Conservation (phyloP, 1,140 invertebrate species). For the Hyphantria cunea region DNA sequence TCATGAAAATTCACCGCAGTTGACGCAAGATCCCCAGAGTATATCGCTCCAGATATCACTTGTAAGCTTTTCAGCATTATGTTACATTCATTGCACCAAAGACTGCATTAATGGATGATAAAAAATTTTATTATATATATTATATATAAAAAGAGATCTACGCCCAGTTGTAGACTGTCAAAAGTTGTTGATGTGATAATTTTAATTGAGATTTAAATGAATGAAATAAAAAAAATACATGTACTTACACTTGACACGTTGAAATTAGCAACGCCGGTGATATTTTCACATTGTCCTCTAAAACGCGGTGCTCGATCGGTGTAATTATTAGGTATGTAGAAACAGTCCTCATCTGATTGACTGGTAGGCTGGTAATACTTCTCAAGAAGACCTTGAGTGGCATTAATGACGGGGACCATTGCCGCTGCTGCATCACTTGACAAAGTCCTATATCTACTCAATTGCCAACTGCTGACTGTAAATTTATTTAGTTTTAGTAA, state of each 20-base stretch:
- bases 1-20: no score
- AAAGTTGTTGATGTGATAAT: no score
- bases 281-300: slow-evolving; percentile 55
- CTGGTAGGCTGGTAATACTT: slow-evolving; percentile 53
- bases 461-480: slow-evolving; percentile 68
- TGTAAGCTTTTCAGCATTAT: no score
- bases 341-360: slow-evolving; percentile 60
- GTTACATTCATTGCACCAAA: no score
- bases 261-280: slow-evolving; percentile 54
- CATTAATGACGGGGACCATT: slow-evolving; percentile 46
- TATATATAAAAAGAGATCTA: no score
- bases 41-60: no score
- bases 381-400: slow-evolving; percentile 56
- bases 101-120: no score
- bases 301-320: slow-evolving; percentile 45
- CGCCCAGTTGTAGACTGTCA: no score
- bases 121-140: no score
- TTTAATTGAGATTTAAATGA: no score
- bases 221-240: no score
- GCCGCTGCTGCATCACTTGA: slow-evolving; percentile 34
- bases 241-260: slow-evolving; percentile 50
- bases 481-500: neutral
- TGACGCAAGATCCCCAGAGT: no score
- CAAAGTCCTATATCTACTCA: slow-evolving; percentile 50
- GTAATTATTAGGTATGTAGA: slow-evolving; percentile 58